Percentiles rank a stretch among this genome's conserved stretches.
Evolutionary conservation across 1,140 invertebrate genomes (phyloP).

Genomic region (Diuraphis noxia): DNA sequence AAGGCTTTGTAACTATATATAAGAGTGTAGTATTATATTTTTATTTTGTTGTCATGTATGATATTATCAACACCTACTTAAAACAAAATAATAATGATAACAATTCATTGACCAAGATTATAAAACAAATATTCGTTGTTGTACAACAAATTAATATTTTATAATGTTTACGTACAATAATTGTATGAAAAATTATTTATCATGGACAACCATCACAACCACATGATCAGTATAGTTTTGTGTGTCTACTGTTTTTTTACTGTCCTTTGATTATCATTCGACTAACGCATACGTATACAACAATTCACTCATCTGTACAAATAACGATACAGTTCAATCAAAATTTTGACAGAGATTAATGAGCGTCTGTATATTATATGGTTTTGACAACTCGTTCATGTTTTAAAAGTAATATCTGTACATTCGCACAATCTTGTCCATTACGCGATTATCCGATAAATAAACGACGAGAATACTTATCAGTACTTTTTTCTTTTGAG

Average conservation of each 20-base stretch:
- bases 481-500: neutral
- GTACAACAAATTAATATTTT: neutral
- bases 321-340: constrained; percentile 43
- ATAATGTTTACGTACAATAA: neutral
- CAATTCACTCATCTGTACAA: constrained; percentile 47
- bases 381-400: neutral
- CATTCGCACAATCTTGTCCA: neutral
- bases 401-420: neutral
- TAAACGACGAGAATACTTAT: neutral
- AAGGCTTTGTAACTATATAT: neutral
- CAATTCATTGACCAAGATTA: neutral
- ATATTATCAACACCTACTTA: neutral
- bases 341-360: constrained; percentile 50
- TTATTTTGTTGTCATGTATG: neutral
- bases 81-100: neutral
- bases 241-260: neutral
- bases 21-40: neutral
- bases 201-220: neutral
- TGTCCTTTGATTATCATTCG: constrained; percentile 17
- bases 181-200: no score
- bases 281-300: neutral
- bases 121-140: neutral
- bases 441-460: neutral
- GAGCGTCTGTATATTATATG: neutral
- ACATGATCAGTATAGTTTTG: neutral